phyloP scores from a whole-genome alignment of 1,140 invertebrate species.

The Scaptomyza hsui region DNA sequence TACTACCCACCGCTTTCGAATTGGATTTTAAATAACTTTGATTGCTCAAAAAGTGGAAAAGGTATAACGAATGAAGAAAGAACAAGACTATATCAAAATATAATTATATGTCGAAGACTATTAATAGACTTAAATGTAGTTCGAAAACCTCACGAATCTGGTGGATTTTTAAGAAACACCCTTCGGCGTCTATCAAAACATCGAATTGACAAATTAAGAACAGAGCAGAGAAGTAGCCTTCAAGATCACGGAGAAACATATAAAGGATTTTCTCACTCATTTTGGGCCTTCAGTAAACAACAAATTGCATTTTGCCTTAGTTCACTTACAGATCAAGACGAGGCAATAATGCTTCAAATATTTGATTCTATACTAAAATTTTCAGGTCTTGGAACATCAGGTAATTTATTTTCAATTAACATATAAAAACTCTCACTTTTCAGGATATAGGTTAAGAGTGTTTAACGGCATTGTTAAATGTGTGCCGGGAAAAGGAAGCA shows the following conservation, averaged over 20 bases:
- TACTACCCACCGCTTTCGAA: constrained; percentile 94
- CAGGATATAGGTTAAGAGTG: too few species aligned
- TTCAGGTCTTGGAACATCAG: constrained; percentile 92
- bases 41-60: constrained; percentile 85
- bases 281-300: constrained; percentile 95
- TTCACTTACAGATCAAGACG: constrained; percentile 93
- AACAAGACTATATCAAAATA: constrained; percentile 91
- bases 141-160: constrained; percentile 91
- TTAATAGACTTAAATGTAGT: constrained; percentile 93
- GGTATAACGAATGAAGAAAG: constrained; percentile 93
- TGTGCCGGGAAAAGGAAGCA: too few species aligned
- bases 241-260: constrained; percentile 91
- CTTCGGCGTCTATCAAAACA: constrained; percentile 94
- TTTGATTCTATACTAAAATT: constrained; percentile 91
- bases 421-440: too few species aligned
- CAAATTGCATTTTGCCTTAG: constrained; percentile 92
- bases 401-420: constrained; percentile 37
- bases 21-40: constrained; percentile 93
- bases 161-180: constrained; percentile 94
- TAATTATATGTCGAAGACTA: constrained; percentile 90
- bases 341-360: constrained; percentile 92
- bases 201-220: constrained; percentile 92
- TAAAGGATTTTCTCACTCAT: constrained; percentile 93
- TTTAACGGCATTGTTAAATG: too few species aligned
- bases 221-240: constrained; percentile 89